A percentile compares a stretch with the other conserved stretches of the same genome.
phyloP scores from a whole-genome alignment of 2,113 vertebrate genomes.

The Corythornis madagascariensis region DNA sequence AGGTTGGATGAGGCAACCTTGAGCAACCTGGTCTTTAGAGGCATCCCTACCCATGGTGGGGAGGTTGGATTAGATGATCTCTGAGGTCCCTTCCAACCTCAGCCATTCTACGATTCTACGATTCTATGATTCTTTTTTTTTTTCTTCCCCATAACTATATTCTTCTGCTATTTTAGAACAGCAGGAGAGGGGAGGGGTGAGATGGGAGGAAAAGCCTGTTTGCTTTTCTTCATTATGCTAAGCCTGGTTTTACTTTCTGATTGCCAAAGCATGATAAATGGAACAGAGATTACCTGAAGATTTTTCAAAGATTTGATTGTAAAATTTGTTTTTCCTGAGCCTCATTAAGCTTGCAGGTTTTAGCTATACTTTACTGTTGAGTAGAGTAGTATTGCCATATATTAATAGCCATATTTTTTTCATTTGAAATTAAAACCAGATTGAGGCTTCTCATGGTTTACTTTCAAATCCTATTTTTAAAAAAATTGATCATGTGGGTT shows the following conservation, averaged over 20 bases:
- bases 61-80: no score
- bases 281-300: slow-evolving; percentile 10
- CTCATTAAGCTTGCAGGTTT: slow-evolving; percentile 30
- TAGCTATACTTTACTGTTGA: background rate
- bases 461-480: slow-evolving; percentile 17
- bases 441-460: background rate
- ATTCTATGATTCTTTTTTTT: no score
- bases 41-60: no score
- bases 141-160: background rate
- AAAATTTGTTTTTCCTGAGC: slow-evolving; percentile 7
- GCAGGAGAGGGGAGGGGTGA: background rate
- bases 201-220: background rate
- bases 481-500: background rate
- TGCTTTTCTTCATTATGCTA: slow-evolving; percentile 18
- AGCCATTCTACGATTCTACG: no score
- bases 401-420: background rate
- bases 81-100: no score
- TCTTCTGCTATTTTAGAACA: background rate
- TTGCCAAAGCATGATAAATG: slow-evolving; percentile 25
- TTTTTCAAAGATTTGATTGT: slow-evolving; percentile 39
- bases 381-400: background rate
- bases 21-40: no score
- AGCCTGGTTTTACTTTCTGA: slow-evolving; percentile 19
- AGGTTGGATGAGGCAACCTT: no score
- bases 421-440: background rate